Evolutionary conservation across 2,888 invertebrate genomes (phyloP).

Genomic region (Ormyrus nitidulus): DNA sequence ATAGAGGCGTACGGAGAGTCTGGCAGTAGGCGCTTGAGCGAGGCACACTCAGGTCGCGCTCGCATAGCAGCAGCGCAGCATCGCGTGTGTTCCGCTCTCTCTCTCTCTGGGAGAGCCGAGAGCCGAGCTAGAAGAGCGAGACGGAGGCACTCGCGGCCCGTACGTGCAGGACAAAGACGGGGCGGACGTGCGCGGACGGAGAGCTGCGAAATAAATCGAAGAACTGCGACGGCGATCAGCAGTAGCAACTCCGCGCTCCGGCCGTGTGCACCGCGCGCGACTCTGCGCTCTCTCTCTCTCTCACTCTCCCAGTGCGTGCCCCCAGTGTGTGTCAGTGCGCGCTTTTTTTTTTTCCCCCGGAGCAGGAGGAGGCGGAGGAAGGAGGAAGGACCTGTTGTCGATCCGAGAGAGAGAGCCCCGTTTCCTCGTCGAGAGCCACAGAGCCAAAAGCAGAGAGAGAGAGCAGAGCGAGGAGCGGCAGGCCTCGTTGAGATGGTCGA

Average conservation of each 20-base stretch:
- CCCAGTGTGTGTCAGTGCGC: not conserved
- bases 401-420: too few species aligned
- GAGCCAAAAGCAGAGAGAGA: not conserved
- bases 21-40: constrained; percentile 12
- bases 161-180: constrained; percentile 24
- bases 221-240: constrained; percentile 70
- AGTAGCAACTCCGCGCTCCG: constrained; percentile 60
- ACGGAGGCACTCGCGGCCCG: too few species aligned
- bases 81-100: not conserved
- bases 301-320: not conserved
- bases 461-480: constrained; percentile 11
- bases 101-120: not conserved
- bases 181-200: constrained; percentile 62
- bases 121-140: not conserved
- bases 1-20: not conserved
- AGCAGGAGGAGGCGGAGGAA: not conserved
- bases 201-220: constrained; percentile 74
- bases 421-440: too few species aligned
- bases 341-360: not conserved
- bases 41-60: constrained; percentile 23
- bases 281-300: not conserved
- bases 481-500: constrained; percentile 30
- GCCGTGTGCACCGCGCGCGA: not conserved
- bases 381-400: not conserved
- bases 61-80: constrained; percentile 8